Percentiles rank a stretch among this genome's conserved stretches.
Evolutionary conservation across 2,113 vertebrate species (phyloP).

Genomic region (Sialia sialis): DNA sequence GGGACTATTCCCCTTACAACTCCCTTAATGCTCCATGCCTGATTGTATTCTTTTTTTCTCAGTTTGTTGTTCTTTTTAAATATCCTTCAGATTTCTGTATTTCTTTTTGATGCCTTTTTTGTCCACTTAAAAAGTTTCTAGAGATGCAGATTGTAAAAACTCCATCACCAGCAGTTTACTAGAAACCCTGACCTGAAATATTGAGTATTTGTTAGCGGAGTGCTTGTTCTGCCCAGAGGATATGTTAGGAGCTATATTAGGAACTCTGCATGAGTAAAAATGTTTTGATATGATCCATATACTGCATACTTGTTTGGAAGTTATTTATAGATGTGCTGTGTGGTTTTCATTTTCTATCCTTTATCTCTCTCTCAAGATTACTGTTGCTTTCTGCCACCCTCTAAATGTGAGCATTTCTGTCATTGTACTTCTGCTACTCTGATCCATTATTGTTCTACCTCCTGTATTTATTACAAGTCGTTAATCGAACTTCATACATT

Average conservation of each 20-base stretch:
- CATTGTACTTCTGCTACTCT: neutral
- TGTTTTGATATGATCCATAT: neutral
- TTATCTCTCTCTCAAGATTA: neutral
- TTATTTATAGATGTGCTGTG: conserved; percentile 18
- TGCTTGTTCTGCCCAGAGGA: neutral
- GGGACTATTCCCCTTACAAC: neutral
- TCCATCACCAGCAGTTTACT: neutral
- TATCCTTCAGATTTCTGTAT: neutral
- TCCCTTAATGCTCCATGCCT: neutral
- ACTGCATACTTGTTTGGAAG: neutral
- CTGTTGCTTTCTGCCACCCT: neutral
- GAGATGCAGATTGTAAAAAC: neutral
- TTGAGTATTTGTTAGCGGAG: neutral
- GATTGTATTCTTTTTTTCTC: neutral
- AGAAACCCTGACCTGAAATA: conserved; percentile 1
- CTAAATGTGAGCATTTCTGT: neutral
- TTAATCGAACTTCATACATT: neutral
- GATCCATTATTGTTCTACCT: neutral
- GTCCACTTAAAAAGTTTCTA: neutral
- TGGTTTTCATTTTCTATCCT: neutral
- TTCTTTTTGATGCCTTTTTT: neutral
- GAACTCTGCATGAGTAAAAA: neutral
- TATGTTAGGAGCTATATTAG: neutral
- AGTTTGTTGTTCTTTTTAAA: neutral
- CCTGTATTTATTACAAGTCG: neutral